Evolutionary conservation across 2,113 vertebrate species (phyloP), one percentile per base, ranked within the genome.

Genomic region (Petromus typicus): DNA sequence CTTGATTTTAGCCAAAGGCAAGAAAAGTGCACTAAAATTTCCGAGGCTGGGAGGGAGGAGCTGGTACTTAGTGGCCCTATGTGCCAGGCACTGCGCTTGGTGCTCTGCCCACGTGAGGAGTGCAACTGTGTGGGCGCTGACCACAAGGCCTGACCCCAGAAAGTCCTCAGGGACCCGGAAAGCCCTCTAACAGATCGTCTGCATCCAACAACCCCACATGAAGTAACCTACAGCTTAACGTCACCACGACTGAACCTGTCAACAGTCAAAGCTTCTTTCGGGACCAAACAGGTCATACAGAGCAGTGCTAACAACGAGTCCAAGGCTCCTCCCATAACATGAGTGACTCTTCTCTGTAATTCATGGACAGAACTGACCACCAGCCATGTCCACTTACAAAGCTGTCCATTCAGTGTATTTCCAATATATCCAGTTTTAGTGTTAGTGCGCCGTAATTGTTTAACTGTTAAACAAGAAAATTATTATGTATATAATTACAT

Each of bases 111-210:
- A 37, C 43, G 13, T 30, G 63, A 34, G 32, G 63, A 54, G 17
- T 3, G 4, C 23, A 18, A 56, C 7, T 25, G 17, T 69, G 64
- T 2, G 2, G 9, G 3, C 30, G 16, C 32, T 8, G 23, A 4
- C 14, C 40, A 43, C 17, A 63, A 7, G 0, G 2, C 22, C 10
- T 16, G 27, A 9, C 61, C 22, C 6, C 8, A 2, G 32, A 18
- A 51, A 79, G 37, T 5, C 16, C 63, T 51, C 2, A n/a, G n/a
- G n/a, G n/a, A n/a, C n/a, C n/a, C 8, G 3, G 32, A 18, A 51
- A 79, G 37, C 7, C 16, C 63, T 51, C 2, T 5, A 30, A 54
- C 27, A 45, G 20, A 69, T 23, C 5, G 4, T 37, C n/a, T 79
- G 85, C 48, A 54, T 54, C 14, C 63, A 84, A 17, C 30, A 64